phyloP scores from a whole-genome alignment of 2,888 invertebrate species.

The Griposia aprilina region DNA sequence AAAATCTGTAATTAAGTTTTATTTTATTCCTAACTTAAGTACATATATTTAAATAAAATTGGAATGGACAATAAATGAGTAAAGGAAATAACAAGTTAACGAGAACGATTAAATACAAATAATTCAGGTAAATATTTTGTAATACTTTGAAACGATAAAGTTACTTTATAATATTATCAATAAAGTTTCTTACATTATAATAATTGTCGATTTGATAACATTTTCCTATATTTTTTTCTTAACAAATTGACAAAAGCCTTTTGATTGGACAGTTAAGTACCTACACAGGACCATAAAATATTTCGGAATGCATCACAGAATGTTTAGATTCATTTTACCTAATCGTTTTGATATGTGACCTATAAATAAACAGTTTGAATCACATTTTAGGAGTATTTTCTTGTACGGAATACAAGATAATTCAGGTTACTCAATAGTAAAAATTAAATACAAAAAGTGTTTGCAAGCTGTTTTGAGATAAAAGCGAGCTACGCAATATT shows the following conservation, averaged over 20 bases:
- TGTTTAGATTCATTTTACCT: conserved; percentile 22
- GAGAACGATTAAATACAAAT: conserved; percentile 43
- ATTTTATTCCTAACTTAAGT: conserved; percentile 27
- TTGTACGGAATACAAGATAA: conserved; percentile 10
- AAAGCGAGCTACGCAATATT: not conserved
- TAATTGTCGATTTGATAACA: conserved; percentile 21
- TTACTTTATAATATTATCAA: conserved; percentile 32
- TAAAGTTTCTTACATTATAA: conserved; percentile 27
- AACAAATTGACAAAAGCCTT: conserved; percentile 40
- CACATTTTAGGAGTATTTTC: conserved; percentile 35
- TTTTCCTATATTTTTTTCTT: conserved; percentile 4
- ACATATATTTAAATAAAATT: conserved; percentile 44
- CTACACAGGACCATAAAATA: not conserved
- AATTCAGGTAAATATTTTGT: conserved; percentile 44
- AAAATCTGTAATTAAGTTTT: conserved; percentile 17
- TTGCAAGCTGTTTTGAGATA: conserved; percentile 14
- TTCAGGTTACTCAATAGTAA: conserved; percentile 6
- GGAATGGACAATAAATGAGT: conserved; percentile 56
- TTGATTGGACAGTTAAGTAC: conserved; percentile 33
- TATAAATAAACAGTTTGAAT: conserved; percentile 33
- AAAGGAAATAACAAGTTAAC: conserved; percentile 41
- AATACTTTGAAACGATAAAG: conserved; percentile 39
- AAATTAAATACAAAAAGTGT: conserved; percentile 3
- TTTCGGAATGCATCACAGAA: conserved; percentile 50
- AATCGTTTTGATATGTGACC: conserved; percentile 30